A percentile compares a stretch with the other conserved stretches of the same genome.
Evolutionary conservation across 2,797 vertebrate genomes (phyloP).

Genomic region (Lepus townsendii): DNA sequence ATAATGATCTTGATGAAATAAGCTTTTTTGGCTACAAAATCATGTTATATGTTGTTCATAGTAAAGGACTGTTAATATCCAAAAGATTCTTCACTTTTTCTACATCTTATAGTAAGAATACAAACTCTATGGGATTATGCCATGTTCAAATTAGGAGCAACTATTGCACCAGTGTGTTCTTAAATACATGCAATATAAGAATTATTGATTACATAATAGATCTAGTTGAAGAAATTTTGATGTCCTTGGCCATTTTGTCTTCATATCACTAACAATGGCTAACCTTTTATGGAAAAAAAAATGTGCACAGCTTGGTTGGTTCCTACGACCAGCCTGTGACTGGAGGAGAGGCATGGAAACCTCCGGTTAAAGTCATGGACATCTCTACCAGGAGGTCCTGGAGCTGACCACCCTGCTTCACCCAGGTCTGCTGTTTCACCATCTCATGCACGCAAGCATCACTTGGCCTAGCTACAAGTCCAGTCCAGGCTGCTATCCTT

Average conservation of each 20-base stretch:
- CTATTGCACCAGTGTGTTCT: not conserved
- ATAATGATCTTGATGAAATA: conserved; percentile 17
- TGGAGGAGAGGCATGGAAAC: not conserved
- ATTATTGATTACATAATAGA: not conserved
- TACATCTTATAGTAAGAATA: not conserved
- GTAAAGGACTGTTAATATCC: not conserved
- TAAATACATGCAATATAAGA: not conserved
- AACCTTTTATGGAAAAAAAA: not conserved
- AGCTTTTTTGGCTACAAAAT: not conserved
- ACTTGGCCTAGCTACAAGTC: not conserved
- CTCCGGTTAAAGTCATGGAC: not conserved
- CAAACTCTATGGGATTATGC: not conserved
- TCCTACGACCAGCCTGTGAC: not conserved
- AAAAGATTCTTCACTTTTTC: not conserved
- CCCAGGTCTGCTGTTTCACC: not conserved
- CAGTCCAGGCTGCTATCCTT: not conserved
- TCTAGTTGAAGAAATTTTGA: not conserved
- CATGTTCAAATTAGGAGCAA: not conserved
- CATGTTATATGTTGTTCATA: not conserved
- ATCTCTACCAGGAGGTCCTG: not conserved
- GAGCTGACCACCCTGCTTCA: not conserved
- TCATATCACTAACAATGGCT: not conserved
- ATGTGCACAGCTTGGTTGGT: not conserved
- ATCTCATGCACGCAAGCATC: not conserved
- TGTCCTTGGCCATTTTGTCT: not conserved